Conservation (phyloP, 1,140 invertebrate genomes). For the Bombus sibiricus region DNA sequence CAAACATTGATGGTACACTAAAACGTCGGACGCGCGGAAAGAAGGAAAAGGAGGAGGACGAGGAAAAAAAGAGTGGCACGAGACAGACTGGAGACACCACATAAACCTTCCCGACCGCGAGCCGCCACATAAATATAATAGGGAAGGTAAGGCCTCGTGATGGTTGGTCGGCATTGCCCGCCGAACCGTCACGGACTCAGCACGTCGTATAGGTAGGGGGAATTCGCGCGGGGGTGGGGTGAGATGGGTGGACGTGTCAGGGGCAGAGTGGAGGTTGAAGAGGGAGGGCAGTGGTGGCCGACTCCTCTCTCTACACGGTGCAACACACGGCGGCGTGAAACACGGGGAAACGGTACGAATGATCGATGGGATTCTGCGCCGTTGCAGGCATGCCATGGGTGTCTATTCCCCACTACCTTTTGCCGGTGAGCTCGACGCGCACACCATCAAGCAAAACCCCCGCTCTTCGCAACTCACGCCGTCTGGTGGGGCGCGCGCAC, state of each 20-base stretch:
- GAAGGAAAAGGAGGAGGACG: slow-evolving; percentile 19
- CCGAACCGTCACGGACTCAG: slow-evolving; percentile 78
- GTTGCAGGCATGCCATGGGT: slow-evolving; percentile 72
- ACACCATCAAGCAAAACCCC: slow-evolving; percentile 32
- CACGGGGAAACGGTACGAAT: slow-evolving; percentile 79
- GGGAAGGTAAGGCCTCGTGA: slow-evolving; percentile 79
- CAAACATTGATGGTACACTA: slow-evolving; percentile 28
- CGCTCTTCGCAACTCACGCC: slow-evolving; percentile 40
- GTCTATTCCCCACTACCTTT: slow-evolving; percentile 63
- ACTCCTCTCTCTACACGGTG: slow-evolving; percentile 66
- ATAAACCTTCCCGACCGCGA: slow-evolving; percentile 80
- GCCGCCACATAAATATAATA: slow-evolving; percentile 82
- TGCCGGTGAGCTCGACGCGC: slow-evolving; percentile 41
- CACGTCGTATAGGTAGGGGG: slow-evolving; percentile 68
- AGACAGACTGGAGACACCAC: slow-evolving; percentile 69
- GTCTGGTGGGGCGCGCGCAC: slow-evolving; percentile 71
- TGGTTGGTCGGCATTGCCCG: slow-evolving; percentile 81
- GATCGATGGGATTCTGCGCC: slow-evolving; percentile 83
- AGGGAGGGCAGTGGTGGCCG: slow-evolving; percentile 58
- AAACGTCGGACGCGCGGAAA: slow-evolving; percentile 26
- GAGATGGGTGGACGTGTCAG: slow-evolving; percentile 66
- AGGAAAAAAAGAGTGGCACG: slow-evolving; percentile 53
- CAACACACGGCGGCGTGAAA: slow-evolving; percentile 79
- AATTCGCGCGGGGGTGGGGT: slow-evolving; percentile 69
- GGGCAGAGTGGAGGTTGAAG: slow-evolving; percentile 58